These are phyloP conservation scores for Craniophora ligustri DNA, from an alignment of 2,888 invertebrate genomes.

Conservation along the genomic window DNA sequence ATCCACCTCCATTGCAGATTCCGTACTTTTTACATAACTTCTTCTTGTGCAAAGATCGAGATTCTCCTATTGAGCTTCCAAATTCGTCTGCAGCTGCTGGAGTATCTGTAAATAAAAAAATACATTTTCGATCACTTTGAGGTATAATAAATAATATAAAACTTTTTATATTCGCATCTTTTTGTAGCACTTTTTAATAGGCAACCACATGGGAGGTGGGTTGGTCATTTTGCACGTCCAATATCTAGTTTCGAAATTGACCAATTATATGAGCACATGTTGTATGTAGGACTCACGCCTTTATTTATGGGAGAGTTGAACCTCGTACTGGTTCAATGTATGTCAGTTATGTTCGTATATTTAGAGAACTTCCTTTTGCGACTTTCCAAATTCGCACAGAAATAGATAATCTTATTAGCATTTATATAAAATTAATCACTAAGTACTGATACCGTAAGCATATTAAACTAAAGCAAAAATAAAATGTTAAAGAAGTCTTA, in stretches of 20 bases:
- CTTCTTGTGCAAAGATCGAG: conserved; percentile 65
- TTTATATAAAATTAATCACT: too few species aligned
- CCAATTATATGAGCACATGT: conserved; percentile 30
- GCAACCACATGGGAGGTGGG: neutral
- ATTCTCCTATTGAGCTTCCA: conserved; percentile 54
- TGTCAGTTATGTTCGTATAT: conserved; percentile 4
- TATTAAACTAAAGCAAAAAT: neutral
- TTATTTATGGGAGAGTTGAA: conserved; percentile 33
- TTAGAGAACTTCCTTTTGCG: neutral
- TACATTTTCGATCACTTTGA: too few species aligned
- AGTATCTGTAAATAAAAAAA: conserved; percentile 55
- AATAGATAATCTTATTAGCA: neutral
- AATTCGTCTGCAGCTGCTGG: conserved; percentile 49
- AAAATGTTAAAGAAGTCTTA: too few species aligned
- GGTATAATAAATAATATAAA: too few species aligned
- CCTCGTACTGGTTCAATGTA: conserved; percentile 18
- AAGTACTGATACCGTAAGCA: too few species aligned
- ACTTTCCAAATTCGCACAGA: conserved; percentile 16
- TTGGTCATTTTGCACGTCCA: conserved; percentile 26
- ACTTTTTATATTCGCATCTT: neutral
- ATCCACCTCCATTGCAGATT: conserved; percentile 64
- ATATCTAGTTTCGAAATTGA: conserved; percentile 26
- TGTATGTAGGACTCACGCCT: conserved; percentile 33
- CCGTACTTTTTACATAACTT: conserved; percentile 74
- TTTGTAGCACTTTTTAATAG: neutral